Conservation (phyloP, 2,888 invertebrate species). For the Nomada fucata region DNA sequence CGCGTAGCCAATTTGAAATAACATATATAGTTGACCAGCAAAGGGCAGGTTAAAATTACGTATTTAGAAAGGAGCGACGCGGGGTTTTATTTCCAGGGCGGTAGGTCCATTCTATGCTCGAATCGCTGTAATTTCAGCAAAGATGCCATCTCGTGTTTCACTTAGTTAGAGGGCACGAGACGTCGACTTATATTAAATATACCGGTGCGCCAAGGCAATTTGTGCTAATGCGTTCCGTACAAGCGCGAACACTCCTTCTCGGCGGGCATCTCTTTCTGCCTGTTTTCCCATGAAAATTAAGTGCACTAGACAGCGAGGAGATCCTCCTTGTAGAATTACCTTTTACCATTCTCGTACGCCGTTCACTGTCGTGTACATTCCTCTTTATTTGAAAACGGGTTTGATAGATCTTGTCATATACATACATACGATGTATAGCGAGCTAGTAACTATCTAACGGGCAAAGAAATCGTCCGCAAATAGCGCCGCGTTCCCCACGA, state of each 20-base stretch:
- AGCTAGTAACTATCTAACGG: too few relatives aligned
- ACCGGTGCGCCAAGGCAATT: conserved; percentile 16
- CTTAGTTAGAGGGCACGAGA: background rate
- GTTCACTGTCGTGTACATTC: background rate
- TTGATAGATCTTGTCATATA: background rate
- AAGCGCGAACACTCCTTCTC: background rate
- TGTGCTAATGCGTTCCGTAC: conserved; percentile 24
- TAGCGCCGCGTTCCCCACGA: too few relatives aligned
- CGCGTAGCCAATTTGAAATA: too few relatives aligned
- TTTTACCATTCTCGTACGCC: background rate
- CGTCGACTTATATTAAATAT: conserved; percentile 29
- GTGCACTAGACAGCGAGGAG: background rate
- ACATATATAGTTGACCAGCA: too few relatives aligned
- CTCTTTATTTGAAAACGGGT: background rate
- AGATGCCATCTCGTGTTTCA: conserved; percentile 20
- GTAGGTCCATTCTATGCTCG: background rate
- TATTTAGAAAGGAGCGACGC: too few relatives aligned
- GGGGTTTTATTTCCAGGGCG: too few relatives aligned
- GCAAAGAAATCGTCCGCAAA: too few relatives aligned
- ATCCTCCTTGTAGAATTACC: background rate
- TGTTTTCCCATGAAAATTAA: conserved; percentile 15
- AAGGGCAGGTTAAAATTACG: too few relatives aligned
- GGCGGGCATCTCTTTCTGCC: background rate
- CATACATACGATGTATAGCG: too few relatives aligned
- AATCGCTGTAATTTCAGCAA: conserved; percentile 26